Base-by-base conservation (phyloP, 2,113 vertebrate genomes). In the Glareola pratincola region DNA sequence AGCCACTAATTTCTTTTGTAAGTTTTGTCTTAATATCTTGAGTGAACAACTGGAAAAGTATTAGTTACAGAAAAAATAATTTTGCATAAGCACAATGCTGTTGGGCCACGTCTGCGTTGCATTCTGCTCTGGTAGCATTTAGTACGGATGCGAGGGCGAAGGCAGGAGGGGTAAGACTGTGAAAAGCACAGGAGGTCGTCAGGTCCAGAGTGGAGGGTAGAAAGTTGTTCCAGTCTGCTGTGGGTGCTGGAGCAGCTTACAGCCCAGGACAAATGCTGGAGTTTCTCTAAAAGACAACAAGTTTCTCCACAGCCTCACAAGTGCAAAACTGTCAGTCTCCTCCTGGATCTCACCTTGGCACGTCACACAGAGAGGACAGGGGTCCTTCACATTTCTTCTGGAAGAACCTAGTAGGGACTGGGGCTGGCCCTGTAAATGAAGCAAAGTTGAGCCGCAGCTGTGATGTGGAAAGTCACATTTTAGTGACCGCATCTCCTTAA, bases 291-390 rank as follows among this genome's bases (percentile, higher is more conserved):
- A 64, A 9, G n/a, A 34, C 5, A 0, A 10, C 6, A 27, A 30
- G 14, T 56, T 77, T 77, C 73, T 48, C 50, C 47, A 16, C 27
- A 60, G 72, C 39, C 24, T 91, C 22, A 20, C 8, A 51, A 51
- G 39, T 18, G 27, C 30, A 36, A 30, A 86, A 12, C 60, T 71
- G 32, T 53, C 30, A 16, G 14, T 63, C 24, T 66, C 16, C 30
- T 80, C 24, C 24, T 64, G 20, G 21, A 48, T 43, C 47, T 66
- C 26, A 63, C 51, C 36, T 53, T 41, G 60, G 24, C n/a, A 12
- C 5, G 13, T 62, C 2, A 2, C 0, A 0, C 34, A 34, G 27
- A 36, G 22, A 21, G 30, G 10, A 36, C 9, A 17, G 13, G 26
- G 19, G 19, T 77, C n/a, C 12, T 23, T 4, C 54, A 78, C 19